Conservation (phyloP, 2,113 vertebrate species). For the Maccullochella peelii region DNA sequence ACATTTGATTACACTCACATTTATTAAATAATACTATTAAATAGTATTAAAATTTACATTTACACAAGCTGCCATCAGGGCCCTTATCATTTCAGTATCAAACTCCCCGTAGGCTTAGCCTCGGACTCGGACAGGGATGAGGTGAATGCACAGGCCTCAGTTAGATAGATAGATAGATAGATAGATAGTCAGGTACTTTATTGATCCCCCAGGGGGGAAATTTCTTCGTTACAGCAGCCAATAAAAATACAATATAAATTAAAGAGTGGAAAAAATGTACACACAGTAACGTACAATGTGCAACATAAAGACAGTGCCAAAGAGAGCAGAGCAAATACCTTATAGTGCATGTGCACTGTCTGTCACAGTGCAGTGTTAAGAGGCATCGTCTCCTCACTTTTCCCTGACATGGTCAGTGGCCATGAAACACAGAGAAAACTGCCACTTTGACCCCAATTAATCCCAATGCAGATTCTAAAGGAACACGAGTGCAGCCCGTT, state of each 20-base stretch:
- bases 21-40: background rate
- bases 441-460: conserved; percentile 50
- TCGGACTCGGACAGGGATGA: background rate
- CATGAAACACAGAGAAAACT: conserved; percentile 24
- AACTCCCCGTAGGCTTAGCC: background rate
- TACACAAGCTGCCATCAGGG: background rate
- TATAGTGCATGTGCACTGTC: no score
- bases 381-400: conserved; percentile 5
- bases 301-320: no score
- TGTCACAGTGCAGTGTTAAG: no score
- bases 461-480: conserved; percentile 18
- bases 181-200: no score
- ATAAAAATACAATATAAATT: no score
- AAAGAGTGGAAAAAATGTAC: no score
- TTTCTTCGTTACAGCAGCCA: no score
- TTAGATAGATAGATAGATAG: no score
- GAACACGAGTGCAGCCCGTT: conserved; percentile 35
- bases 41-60: background rate
- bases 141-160: background rate
- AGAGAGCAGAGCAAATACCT: no score
- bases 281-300: no score
- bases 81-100: background rate
- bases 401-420: conserved; percentile 10
- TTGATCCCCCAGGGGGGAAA: no score
- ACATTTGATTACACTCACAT: background rate